Base-by-base conservation (phyloP, 2,888 invertebrate species). In the Cheilosia impressa region DNA sequence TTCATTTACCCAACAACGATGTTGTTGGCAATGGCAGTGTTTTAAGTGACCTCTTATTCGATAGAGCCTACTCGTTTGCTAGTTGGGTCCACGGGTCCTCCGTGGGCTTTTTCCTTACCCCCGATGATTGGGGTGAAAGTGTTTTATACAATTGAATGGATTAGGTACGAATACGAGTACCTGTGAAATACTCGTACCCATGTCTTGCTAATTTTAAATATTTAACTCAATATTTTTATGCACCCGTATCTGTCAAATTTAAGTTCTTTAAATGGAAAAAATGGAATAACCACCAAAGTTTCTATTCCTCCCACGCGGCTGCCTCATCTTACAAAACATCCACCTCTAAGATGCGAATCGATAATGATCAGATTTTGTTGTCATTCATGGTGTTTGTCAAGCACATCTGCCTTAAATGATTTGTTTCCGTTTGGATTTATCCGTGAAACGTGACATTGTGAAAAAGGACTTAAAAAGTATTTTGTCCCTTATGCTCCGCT, bases 361-460 rank as follows among this genome's bases (percentile, higher is more conserved):
- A 85, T 80, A 80, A 85, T 80, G 71, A 85, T 85, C 80, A 71
- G 76, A 75, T 71, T 76, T 85, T 76, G 66, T 66, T 85, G 76
- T 80, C 80, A 76, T 85, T 85, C 76, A 66, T 66, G 76, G 76
- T 85, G 84, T 80, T 80, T 85, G 84, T 84, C 79, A 84, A 65
- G 79, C 83, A 85, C 84, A 85, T 85, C 81, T 80, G 84, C 76
- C 72, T 76, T 75, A 80, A 85, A 80, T 80, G 80, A 80, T 85
- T 80, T 85, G 75, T 85, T 69, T 73, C 63, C 73, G 47, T 75
- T 85, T 60, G 71, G 71, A 80, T 85, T 76, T 85, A 80, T 85
- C 76, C 66, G n/a, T 80, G 66, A 27, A 53, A 85, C 84, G 81
- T 85, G 84, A 80, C 80, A 71, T 85, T 85, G 65, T 72, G 80